Evolutionary conservation across 2,113 vertebrate species (phyloP).

Genomic region (Antechinus stuartii): DNA sequence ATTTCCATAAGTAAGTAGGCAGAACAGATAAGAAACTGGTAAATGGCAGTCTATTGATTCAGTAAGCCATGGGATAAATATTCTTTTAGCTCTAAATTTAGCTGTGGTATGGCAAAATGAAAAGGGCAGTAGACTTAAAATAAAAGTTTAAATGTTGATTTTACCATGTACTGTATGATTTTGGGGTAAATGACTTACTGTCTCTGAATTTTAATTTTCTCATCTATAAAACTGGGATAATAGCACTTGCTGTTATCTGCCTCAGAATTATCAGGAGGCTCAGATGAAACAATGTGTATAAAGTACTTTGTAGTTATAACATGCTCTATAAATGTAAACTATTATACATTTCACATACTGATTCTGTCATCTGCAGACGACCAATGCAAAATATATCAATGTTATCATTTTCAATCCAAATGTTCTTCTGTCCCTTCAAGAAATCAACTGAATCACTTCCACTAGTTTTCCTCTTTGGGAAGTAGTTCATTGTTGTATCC

Average conservation of each 20-base stretch:
- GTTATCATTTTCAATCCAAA: background rate
- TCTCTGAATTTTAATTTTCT: constrained; percentile 6
- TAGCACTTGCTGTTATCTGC: background rate
- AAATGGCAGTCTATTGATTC: background rate
- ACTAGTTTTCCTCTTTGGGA: constrained; percentile 53
- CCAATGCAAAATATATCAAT: rapidly evolving
- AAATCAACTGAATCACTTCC: constrained; percentile 21
- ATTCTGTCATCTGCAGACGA: background rate
- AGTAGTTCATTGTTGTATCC: constrained; percentile 54
- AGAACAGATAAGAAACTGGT: background rate
- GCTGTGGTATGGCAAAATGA: background rate
- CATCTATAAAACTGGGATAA: background rate
- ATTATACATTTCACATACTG: constrained; percentile 17
- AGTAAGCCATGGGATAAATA: background rate
- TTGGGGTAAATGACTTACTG: background rate
- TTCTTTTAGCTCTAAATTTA: background rate
- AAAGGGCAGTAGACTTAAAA: background rate
- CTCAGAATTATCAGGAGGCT: background rate
- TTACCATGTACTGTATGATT: background rate
- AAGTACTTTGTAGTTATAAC: background rate
- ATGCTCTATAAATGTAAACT: background rate
- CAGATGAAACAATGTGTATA: background rate
- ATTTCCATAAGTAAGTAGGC: background rate
- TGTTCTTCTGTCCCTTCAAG: constrained; percentile 70
- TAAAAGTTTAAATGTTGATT: background rate